Evolutionary conservation across 1,140 invertebrate genomes (phyloP).

Genomic region (Radopholus similis): DNA sequence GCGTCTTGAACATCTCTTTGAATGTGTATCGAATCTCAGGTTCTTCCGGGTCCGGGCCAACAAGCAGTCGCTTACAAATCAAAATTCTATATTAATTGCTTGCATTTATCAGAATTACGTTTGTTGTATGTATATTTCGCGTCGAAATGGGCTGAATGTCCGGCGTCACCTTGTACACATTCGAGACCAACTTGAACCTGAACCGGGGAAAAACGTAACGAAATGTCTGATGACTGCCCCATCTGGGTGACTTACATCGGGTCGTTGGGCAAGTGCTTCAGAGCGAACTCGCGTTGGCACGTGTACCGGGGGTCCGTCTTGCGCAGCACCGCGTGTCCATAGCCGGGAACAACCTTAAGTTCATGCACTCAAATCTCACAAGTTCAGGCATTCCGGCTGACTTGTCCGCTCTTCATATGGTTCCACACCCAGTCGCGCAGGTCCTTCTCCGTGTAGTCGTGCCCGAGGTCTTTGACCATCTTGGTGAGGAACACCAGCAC

Average conservation of each 20-base stretch:
- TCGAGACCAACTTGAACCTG: constrained; percentile 72
- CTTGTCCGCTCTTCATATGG: constrained; percentile 78
- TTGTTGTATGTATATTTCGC: no score
- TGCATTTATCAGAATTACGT: no score
- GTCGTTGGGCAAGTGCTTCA: not conserved
- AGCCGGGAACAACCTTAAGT: constrained; percentile 80
- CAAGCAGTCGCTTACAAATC: no score
- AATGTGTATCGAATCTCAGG: no score
- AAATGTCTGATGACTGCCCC: not conserved
- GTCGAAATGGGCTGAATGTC: constrained; percentile 82
- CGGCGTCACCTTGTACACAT: constrained; percentile 82
- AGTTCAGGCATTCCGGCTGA: constrained; percentile 1
- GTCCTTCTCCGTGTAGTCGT: constrained; percentile 77
- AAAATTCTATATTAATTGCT: no score
- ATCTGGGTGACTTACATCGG: no score
- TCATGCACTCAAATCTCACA: constrained; percentile 12
- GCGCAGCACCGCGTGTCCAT: constrained; percentile 89
- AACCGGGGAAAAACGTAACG: not conserved
- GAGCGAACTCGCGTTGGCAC: not conserved
- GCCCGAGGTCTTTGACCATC: constrained; percentile 71
- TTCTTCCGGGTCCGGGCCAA: no score
- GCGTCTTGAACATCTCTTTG: no score
- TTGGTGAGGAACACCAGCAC: constrained; percentile 80
- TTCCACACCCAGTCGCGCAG: constrained; percentile 90
- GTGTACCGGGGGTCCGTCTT: no score